These are phyloP conservation scores for Ostrea edulis DNA, from an alignment of 1,140 invertebrate species.

Conservation along the genomic window DNA sequence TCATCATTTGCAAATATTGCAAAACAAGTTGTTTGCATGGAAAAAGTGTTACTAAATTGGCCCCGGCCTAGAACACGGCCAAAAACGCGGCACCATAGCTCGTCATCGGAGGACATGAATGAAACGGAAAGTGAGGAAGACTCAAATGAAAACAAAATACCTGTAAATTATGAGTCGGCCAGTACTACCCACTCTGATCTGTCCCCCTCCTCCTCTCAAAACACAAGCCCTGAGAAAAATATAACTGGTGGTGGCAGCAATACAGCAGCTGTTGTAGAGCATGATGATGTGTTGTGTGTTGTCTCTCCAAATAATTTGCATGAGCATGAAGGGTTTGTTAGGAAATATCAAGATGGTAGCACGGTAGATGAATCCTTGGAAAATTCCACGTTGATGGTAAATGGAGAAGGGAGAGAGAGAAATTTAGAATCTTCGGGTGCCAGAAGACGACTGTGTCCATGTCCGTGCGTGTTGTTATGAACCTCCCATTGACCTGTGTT, in stretches of 20 bases:
- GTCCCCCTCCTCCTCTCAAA: slow-evolving; percentile 10
- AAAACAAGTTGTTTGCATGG: slow-evolving; percentile 63
- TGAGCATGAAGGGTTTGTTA: slow-evolving; percentile 56
- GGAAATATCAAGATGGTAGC: background rate
- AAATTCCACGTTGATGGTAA: slow-evolving; percentile 40
- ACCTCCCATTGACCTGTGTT: slow-evolving; percentile 49
- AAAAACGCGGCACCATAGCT: slow-evolving; percentile 71
- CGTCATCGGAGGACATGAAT: slow-evolving; percentile 73
- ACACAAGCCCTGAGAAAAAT: slow-evolving; percentile 15
- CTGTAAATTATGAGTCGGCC: slow-evolving; percentile 4
- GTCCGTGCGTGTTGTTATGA: slow-evolving; percentile 70
- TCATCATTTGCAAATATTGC: slow-evolving; percentile 71
- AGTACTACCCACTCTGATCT: slow-evolving; percentile 48
- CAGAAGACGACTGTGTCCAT: slow-evolving; percentile 30
- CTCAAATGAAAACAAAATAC: slow-evolving; percentile 21
- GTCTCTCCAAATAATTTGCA: slow-evolving; percentile 43
- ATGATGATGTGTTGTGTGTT: slow-evolving; percentile 53
- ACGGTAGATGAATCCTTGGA: slow-evolving; percentile 31
- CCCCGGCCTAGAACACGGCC: slow-evolving; percentile 56
- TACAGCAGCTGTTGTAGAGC: slow-evolving; percentile 49
- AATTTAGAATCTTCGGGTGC: background rate
- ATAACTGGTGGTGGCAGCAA: slow-evolving; percentile 43
- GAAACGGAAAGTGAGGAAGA: slow-evolving; percentile 52
- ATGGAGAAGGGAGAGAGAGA: slow-evolving; percentile 9
- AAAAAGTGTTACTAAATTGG: slow-evolving; percentile 68